Conservation (phyloP, 2,113 vertebrate species). For the Dicrurus megarhynchus region DNA sequence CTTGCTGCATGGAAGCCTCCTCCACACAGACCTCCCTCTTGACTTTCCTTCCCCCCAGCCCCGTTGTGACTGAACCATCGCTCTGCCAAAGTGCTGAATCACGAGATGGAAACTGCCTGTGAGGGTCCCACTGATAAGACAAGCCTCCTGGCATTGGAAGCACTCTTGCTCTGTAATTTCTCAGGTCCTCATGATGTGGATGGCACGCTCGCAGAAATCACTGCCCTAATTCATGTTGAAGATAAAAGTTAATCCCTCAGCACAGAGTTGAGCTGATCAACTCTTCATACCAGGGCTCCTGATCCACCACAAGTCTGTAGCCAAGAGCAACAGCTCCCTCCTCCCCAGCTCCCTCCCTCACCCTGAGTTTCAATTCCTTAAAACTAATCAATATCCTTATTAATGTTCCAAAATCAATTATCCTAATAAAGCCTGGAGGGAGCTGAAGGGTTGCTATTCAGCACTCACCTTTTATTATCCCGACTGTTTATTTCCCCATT, state of each 20-base stretch:
- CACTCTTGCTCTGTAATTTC: background rate
- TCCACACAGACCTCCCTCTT: background rate
- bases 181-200: background rate
- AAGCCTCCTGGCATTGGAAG: background rate
- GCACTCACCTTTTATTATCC: slow-evolving; percentile 61
- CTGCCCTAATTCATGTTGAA: background rate
- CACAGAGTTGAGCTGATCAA: background rate
- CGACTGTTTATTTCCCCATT: slow-evolving; percentile 53
- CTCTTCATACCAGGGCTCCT: background rate
- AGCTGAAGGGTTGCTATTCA: slow-evolving; percentile 50
- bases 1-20: slow-evolving; percentile 38
- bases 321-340: slow-evolving; percentile 21
- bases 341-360: slow-evolving; percentile 33
- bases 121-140: background rate
- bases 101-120: background rate
- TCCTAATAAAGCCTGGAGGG: slow-evolving; percentile 80
- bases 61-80: background rate
- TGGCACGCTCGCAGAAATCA: background rate
- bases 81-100: slow-evolving; percentile 11
- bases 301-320: background rate
- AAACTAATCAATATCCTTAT: slow-evolving; percentile 86
- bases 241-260: background rate
- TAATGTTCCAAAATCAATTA: slow-evolving; percentile 89
- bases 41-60: background rate
- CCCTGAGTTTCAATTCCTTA: slow-evolving; percentile 69